Conservation (phyloP, 2,888 invertebrate species). For the Sphaerophoria taeniata region DNA sequence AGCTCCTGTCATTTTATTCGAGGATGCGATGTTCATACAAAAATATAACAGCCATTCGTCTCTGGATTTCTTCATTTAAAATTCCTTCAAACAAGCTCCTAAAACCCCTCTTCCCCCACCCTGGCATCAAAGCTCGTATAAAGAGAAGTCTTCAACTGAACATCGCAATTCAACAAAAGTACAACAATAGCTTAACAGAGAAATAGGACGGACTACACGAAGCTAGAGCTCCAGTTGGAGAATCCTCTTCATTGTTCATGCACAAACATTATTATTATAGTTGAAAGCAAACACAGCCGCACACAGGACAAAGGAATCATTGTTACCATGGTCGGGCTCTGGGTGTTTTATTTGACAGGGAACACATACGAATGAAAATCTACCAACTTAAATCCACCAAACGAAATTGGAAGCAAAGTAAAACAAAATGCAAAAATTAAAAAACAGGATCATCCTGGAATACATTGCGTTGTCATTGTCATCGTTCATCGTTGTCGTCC, state of each 20-base stretch:
- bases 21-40: constrained; percentile 2
- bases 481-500: constrained; percentile 22
- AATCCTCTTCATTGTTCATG: constrained; percentile 51
- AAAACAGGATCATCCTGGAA: constrained; percentile 56
- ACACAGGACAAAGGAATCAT: constrained; percentile 60
- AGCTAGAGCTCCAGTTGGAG: not conserved
- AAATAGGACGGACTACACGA: constrained; percentile 55
- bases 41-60: not conserved
- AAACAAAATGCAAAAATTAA: constrained; percentile 21
- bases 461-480: not conserved
- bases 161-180: constrained; percentile 36
- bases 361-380: not conserved
- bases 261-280: constrained; percentile 59
- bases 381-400: constrained; percentile 41
- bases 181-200: constrained; percentile 15
- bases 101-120: too few relatives aligned
- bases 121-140: too few relatives aligned
- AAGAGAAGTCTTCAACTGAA: constrained; percentile 23
- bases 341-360: constrained; percentile 65
- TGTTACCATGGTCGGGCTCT: constrained; percentile 61
- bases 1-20: constrained; percentile 50
- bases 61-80: not conserved
- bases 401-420: constrained; percentile 21
- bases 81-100: not conserved
- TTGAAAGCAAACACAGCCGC: constrained; percentile 66